These are phyloP conservation scores for Schizaphis graminum DNA, from an alignment of 2,888 invertebrate genomes.

Conservation along the genomic window DNA sequence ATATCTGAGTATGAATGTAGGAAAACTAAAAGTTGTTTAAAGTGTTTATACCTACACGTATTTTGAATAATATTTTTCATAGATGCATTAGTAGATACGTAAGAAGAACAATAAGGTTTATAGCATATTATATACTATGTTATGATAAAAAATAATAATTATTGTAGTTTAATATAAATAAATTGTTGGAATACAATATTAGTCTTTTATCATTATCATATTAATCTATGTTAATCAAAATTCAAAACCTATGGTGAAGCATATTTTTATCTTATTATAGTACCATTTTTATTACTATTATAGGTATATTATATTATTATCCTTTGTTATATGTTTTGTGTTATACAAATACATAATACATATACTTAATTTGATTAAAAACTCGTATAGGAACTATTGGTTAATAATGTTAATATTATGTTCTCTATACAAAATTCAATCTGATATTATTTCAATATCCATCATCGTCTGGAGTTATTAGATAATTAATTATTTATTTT, in stretches of 20 bases:
- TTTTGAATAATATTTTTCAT: not conserved
- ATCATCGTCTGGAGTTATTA: not conserved
- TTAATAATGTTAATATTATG: too few relatives aligned
- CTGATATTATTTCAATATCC: not conserved
- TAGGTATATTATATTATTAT: not conserved
- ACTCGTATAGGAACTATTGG: not conserved
- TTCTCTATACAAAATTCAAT: not conserved
- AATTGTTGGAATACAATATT: not conserved
- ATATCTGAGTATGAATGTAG: not conserved
- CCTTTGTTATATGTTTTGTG: not conserved
- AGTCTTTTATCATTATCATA: not conserved
- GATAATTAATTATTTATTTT: not conserved
- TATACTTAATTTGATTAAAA: not conserved
- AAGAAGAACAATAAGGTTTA: not conserved
- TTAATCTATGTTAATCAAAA: not conserved
- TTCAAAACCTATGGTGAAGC: not conserved
- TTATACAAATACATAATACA: not conserved
- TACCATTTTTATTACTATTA: not conserved
- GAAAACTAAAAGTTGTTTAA: not conserved
- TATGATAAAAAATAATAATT: not conserved
- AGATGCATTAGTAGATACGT: not conserved
- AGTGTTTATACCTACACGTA: not conserved
- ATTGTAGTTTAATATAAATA: not conserved
- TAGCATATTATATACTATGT: not conserved
- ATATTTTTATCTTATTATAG: not conserved